Percentiles rank a stretch among this genome's conserved stretches.
Conservation (phyloP, 2,888 invertebrate genomes). For the Noctua pronuba region DNA sequence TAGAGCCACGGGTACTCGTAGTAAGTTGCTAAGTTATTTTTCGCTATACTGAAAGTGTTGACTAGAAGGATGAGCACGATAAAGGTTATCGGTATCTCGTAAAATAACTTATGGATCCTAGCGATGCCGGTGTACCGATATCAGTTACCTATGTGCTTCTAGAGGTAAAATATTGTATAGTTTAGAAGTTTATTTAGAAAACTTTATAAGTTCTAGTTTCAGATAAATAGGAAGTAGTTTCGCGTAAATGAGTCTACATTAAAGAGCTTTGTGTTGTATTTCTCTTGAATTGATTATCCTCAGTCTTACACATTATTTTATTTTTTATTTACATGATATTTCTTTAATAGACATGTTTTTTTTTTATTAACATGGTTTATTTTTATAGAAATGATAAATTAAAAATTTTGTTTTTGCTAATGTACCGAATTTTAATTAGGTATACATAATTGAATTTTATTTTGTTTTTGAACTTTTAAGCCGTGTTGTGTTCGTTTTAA, state of each 20-base stretch:
- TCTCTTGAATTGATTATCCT: background rate
- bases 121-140: constrained; percentile 23
- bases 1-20: background rate
- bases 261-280: background rate
- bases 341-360: too few relatives aligned
- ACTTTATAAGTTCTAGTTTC: background rate
- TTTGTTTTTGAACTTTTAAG: too few relatives aligned
- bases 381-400: too few relatives aligned
- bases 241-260: background rate
- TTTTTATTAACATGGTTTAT: too few relatives aligned
- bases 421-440: too few relatives aligned
- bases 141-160: constrained; percentile 9
- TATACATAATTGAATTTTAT: too few relatives aligned
- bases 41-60: constrained; percentile 34
- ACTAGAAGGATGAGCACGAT: constrained; percentile 27
- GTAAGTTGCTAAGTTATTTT: constrained; percentile 14
- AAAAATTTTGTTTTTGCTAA: too few relatives aligned
- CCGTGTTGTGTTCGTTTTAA: too few relatives aligned
- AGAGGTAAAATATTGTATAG: constrained; percentile 2
- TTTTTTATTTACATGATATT: too few relatives aligned
- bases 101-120: constrained; percentile 48
- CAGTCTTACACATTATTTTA: background rate
- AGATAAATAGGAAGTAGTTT: background rate
- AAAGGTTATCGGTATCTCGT: constrained; percentile 39
- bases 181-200: constrained; percentile 17